Evolutionary conservation across 2,113 vertebrate species (phyloP).

Genomic region (Callipepla squamata): DNA sequence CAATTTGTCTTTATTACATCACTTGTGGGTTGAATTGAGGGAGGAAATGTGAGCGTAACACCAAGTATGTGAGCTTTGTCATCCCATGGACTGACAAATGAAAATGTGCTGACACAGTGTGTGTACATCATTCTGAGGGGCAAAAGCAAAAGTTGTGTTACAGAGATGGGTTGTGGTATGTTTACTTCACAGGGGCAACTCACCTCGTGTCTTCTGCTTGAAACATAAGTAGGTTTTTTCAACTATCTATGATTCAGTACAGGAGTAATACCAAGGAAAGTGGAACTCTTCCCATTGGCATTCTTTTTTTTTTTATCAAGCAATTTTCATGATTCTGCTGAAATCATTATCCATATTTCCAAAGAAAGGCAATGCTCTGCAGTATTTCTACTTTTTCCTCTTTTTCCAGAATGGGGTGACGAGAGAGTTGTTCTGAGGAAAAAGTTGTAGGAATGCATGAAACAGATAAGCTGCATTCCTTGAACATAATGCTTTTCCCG

Average conservation of each 20-base stretch:
- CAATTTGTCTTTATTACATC: background rate
- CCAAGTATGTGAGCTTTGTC: background rate
- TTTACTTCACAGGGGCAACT: background rate
- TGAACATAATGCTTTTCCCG: background rate
- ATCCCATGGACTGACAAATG: background rate
- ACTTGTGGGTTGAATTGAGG: background rate
- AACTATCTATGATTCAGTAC: no score
- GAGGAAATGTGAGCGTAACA: background rate
- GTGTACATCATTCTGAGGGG: background rate
- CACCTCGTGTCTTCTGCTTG: background rate
- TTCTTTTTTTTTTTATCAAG: background rate
- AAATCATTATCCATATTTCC: background rate
- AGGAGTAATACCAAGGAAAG: background rate
- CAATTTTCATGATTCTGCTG: background rate
- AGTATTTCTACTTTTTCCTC: background rate
- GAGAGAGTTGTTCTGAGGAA: background rate
- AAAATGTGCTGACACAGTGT: background rate
- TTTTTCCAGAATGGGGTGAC: background rate
- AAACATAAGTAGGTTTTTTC: background rate
- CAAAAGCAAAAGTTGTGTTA: background rate
- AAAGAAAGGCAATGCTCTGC: background rate
- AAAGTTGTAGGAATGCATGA: background rate
- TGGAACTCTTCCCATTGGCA: background rate
- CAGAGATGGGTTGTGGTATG: background rate
- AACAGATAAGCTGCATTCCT: background rate